These are phyloP conservation scores for Epinotia demarniana DNA, from an alignment of 2,888 invertebrate species.

Conservation along the genomic window DNA sequence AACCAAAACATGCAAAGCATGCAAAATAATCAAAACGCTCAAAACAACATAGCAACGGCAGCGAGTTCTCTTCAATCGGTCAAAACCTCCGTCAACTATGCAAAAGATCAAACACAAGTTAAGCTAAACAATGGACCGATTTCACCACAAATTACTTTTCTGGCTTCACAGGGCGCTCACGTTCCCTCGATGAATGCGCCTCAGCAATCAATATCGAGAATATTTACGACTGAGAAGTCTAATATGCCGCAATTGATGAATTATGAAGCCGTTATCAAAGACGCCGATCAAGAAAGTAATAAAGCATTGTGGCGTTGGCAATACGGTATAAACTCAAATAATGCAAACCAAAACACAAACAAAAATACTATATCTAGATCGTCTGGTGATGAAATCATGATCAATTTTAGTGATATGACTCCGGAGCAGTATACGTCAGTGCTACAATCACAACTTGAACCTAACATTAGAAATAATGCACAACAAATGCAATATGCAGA, in stretches of 20 bases:
- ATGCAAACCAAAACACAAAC: constrained; percentile 58
- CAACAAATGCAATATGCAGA: constrained; percentile 28
- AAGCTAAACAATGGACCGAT: constrained; percentile 69
- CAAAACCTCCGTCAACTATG: constrained; percentile 65
- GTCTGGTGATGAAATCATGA: constrained; percentile 73
- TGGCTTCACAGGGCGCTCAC: constrained; percentile 79
- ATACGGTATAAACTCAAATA: constrained; percentile 70
- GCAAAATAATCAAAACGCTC: constrained; percentile 52
- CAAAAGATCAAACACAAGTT: constrained; percentile 64
- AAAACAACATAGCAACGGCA: constrained; percentile 67
- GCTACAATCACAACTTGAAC: constrained; percentile 66
- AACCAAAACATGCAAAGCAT: constrained; percentile 56
- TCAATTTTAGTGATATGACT: constrained; percentile 78
- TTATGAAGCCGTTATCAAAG: constrained; percentile 71
- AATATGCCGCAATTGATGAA: constrained; percentile 75
- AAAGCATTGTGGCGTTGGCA: constrained; percentile 80
- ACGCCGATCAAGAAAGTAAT: constrained; percentile 69
- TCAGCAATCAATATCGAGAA: constrained; percentile 66
- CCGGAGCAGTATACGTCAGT: constrained; percentile 74
- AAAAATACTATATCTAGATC: constrained; percentile 79
- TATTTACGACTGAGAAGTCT: constrained; percentile 69
- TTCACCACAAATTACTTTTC: constrained; percentile 78
- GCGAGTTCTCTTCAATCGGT: constrained; percentile 67
- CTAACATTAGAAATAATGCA: constrained; percentile 51
- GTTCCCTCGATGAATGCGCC: constrained; percentile 64